Percentiles rank a stretch among this genome's conserved stretches.
Evolutionary conservation across 1,140 invertebrate genomes (phyloP).

Genomic region (Sarcophaga peregrina): DNA sequence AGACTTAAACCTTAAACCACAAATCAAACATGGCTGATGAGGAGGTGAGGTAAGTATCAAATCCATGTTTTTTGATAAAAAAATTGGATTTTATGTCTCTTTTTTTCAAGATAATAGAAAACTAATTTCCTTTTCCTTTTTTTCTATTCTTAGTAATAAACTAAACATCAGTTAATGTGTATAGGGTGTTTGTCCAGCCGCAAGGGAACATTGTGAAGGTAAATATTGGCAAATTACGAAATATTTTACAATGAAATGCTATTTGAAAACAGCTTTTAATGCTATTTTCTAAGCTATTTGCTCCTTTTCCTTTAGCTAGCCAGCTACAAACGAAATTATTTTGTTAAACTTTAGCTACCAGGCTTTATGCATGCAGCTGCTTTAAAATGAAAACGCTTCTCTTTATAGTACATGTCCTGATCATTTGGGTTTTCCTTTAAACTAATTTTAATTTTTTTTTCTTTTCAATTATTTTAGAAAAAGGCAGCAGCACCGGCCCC

Average conservation of each 20-base stretch:
- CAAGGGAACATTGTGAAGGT: constrained; percentile 45
- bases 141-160: constrained; percentile 38
- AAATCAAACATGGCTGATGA: constrained; percentile 83
- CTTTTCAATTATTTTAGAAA: constrained; percentile 43
- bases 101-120: background rate
- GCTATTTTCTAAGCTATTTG: no score
- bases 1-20: constrained; percentile 60
- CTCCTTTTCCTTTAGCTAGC: no score
- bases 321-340: no score
- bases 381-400: no score
- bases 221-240: constrained; percentile 19
- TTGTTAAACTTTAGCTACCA: no score
- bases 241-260: background rate
- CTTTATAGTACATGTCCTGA: no score
- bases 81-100: no score
- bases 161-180: constrained; percentile 20
- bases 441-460: constrained; percentile 20
- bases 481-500: constrained; percentile 51
- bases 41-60: constrained; percentile 84
- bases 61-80: background rate
- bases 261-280: background rate
- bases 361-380: no score
- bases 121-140: background rate
- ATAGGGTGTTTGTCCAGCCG: background rate
- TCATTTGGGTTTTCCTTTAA: no score